phyloP scores from a whole-genome alignment of 2,113 vertebrate species.

The Varanus komodoensis region DNA sequence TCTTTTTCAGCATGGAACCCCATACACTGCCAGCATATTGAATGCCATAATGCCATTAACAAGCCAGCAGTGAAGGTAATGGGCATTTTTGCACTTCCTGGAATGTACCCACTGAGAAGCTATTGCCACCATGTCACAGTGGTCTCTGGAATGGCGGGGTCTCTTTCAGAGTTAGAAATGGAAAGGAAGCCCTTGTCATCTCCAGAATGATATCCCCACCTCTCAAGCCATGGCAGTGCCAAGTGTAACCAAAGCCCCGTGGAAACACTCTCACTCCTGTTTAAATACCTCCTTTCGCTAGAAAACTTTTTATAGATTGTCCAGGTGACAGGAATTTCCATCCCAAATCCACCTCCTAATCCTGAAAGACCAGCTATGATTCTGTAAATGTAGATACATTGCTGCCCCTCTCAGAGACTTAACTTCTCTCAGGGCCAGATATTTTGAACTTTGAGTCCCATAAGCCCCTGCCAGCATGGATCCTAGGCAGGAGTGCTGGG shows the following conservation, averaged over 20 bases:
- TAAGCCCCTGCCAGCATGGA: too few species aligned
- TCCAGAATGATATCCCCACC: neutral
- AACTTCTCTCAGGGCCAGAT: too few species aligned
- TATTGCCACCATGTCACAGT: neutral
- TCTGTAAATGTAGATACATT: neutral
- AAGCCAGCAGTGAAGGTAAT: constrained; percentile 99
- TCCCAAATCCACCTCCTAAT: neutral
- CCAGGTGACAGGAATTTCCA: neutral
- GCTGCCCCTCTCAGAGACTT: neutral
- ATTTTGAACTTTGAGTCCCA: too few species aligned
- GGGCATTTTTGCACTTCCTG: constrained; percentile 48
- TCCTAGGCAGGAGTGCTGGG: too few species aligned
- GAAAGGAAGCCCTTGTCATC: neutral
- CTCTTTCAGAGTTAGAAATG: neutral
- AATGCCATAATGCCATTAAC: constrained; percentile 99
- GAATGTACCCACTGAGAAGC: neutral
- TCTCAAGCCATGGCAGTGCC: neutral
- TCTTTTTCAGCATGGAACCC: constrained; percentile 95
- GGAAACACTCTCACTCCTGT: neutral
- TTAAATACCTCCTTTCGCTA: neutral
- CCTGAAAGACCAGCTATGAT: neutral
- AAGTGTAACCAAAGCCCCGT: neutral
- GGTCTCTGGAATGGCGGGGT: neutral
- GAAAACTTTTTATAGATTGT: neutral
- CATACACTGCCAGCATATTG: constrained; percentile 98